Conservation (phyloP, 2,113 vertebrate genomes). For the Zosterops japonicus region DNA sequence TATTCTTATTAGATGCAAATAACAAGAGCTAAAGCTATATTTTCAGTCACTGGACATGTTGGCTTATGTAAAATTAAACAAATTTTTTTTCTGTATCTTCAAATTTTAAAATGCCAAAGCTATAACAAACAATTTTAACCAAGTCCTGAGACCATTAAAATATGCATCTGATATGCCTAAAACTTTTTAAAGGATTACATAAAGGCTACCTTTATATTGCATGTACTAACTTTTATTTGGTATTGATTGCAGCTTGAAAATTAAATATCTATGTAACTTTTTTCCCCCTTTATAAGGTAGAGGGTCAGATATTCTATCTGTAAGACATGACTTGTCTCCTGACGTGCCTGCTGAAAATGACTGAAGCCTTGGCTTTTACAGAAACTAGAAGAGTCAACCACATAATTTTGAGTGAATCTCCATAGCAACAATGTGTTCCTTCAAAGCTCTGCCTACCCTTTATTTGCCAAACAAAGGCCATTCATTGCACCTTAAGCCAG, state of each 20-base stretch:
- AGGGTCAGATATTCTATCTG: background rate
- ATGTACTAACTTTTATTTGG: background rate
- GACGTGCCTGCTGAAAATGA: background rate
- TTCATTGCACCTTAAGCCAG: constrained; percentile 34
- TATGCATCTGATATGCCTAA: background rate
- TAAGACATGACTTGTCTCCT: background rate
- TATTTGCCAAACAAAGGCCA: constrained; percentile 37
- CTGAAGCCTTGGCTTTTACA: background rate
- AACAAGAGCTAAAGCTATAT: background rate
- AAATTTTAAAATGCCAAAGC: constrained; percentile 5
- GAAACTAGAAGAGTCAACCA: background rate
- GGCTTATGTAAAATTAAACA: background rate
- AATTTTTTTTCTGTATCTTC: background rate
- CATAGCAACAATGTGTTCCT: background rate
- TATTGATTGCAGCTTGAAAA: background rate
- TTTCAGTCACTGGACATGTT: background rate
- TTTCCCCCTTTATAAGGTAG: background rate
- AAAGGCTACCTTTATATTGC: background rate
- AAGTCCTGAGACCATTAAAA: background rate
- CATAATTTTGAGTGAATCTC: background rate
- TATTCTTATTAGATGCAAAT: background rate
- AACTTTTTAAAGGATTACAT: background rate
- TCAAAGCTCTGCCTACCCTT: constrained; percentile 16
- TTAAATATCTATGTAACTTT: background rate
- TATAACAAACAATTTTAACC: background rate